These are phyloP conservation scores for Metridium senile DNA, from an alignment of 92 coral and sea anemone genomes.

Conservation along the genomic window DNA sequence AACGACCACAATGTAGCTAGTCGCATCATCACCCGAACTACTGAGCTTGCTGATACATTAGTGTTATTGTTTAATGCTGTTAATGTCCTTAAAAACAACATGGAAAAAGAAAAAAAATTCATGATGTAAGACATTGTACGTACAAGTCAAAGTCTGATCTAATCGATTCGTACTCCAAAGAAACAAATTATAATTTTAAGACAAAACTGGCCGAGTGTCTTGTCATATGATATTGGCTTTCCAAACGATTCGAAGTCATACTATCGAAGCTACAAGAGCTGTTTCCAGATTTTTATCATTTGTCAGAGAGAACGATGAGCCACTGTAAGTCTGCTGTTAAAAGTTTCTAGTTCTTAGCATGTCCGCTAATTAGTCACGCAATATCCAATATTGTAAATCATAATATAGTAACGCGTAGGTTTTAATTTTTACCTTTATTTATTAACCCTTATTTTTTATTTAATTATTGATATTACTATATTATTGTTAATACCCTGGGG, in stretches of 20 bases:
- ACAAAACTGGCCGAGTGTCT: neutral
- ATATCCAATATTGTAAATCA: neutral
- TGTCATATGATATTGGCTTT: slow-evolving; percentile 11
- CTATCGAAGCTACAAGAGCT: neutral
- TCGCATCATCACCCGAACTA: neutral
- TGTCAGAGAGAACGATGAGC: neutral
- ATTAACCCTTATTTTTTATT: no score
- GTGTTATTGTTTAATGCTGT: neutral
- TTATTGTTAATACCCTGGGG: no score
- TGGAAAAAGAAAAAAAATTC: neutral
- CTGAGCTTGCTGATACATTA: neutral
- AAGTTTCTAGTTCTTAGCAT: neutral
- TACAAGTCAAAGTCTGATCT: neutral
- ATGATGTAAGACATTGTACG: no score
- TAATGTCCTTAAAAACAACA: neutral
- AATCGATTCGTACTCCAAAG: neutral
- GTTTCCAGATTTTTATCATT: neutral
- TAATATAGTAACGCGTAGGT: neutral
- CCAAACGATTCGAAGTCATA: neutral
- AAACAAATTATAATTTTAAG: neutral
- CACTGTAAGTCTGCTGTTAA: neutral
- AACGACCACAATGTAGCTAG: neutral
- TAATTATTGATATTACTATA: no score
- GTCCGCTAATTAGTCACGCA: neutral
- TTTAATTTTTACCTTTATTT: no score